Percentiles rank a stretch among this genome's conserved stretches.
Evolutionary conservation across 2,797 vertebrate species (phyloP).

Genomic region (Neosalanx taihuensis): DNA sequence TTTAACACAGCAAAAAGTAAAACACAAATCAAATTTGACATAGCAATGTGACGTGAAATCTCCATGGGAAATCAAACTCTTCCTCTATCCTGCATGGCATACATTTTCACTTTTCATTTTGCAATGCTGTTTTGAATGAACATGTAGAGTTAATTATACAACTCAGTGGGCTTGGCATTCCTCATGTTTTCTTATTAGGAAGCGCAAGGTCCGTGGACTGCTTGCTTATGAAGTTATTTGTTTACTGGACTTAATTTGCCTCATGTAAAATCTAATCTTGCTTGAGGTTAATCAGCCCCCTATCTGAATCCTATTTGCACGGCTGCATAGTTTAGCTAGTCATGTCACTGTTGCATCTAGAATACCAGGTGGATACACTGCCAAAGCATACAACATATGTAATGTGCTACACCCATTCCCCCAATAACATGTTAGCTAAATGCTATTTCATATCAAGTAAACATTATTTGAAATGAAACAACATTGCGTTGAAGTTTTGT

Average conservation of each 20-base stretch:
- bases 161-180: slow-evolving; percentile 52
- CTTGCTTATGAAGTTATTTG: slow-evolving; percentile 54
- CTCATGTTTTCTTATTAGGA: slow-evolving; percentile 57
- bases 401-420: slow-evolving; percentile 27
- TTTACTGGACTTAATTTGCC: slow-evolving; percentile 54
- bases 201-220: slow-evolving; percentile 35
- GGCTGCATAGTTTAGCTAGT: slow-evolving; percentile 35
- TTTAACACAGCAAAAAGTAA: slow-evolving; percentile 10
- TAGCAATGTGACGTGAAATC: slow-evolving; percentile 27
- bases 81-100: slow-evolving; percentile 28
- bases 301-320: slow-evolving; percentile 24
- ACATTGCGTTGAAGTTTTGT: no score
- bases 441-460: not conserved
- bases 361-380: slow-evolving; percentile 1
- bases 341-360: slow-evolving; percentile 44
- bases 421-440: not conserved
- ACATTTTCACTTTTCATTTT: slow-evolving; percentile 45
- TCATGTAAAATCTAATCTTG: slow-evolving; percentile 41
- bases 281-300: slow-evolving; percentile 31
- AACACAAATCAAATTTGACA: not conserved
- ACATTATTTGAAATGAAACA: no score
- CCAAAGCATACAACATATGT: not conserved
- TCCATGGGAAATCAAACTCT: slow-evolving; percentile 66
- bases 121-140: slow-evolving; percentile 44
- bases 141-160: slow-evolving; percentile 64